Evolutionary conservation across 2,888 invertebrate genomes (phyloP), one percentile per base, ranked within the genome.

Genomic region (Catocala nupta): DNA sequence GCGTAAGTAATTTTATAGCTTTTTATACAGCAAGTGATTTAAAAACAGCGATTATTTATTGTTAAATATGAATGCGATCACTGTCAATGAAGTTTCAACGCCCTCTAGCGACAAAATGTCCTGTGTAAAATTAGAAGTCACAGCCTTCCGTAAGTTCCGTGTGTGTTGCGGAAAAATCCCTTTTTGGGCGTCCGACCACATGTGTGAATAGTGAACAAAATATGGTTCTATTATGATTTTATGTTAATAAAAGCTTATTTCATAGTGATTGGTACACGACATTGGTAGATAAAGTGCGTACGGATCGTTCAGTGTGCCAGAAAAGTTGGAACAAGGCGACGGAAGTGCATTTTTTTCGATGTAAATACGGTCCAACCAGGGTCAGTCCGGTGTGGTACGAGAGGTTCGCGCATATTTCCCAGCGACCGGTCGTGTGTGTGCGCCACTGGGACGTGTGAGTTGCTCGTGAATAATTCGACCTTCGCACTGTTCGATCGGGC

Each of bases 141-240:
- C 88, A 91, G 92, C 90, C 90, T 91, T 93, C 93, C 87, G 91
- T 89, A 88, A 93, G 93, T 92, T 94, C 93, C 93, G 93, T 94
- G 91, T 92, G 90, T 92, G 89, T 91, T 92, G 93, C 91, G 92
- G 95, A 95, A 95, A 95, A 95, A 95, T 95, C 95, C 95, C 95
- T 95, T 95, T 94, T 95, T 95, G 95, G 95, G 95, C 95, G 95
- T 95, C 95, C 94, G 94, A 95, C 95, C 95, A 95, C 95, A 95
- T 95, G 95, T 95, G 95, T 95, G 93, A 89, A 90, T 91, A 86
- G 91, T 90, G 92, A 92, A 92, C 91, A 91, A 93, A 92, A 89
- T 93, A 93, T 88, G 91, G 89, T 91, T 92, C 87, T 90, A 73
- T 82, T 86, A 91, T 92, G 91, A 91, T 87, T 92, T 90, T 84